Evolutionary conservation across 2,888 invertebrate species (phyloP).

Genomic region (Augochlorella aurata): DNA sequence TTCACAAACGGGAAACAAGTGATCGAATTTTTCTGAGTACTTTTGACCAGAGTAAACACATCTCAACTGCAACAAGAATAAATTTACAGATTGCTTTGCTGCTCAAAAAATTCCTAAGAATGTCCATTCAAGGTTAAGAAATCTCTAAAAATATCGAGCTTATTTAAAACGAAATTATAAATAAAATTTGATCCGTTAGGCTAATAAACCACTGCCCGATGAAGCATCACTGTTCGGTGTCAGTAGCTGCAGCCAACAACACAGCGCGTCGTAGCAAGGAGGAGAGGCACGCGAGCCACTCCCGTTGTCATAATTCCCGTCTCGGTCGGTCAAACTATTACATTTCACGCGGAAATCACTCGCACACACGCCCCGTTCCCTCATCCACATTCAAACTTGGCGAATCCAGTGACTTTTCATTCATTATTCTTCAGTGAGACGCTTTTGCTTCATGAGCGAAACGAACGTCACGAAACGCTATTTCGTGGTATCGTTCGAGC

Average conservation of each 20-base stretch:
- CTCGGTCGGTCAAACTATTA: constrained; percentile 3
- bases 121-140: no score
- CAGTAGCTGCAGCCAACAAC: not conserved
- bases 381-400: not conserved
- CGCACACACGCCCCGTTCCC: not conserved
- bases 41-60: no score
- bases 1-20: no score
- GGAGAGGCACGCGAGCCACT: not conserved
- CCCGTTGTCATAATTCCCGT: not conserved
- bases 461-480: not conserved
- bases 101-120: no score
- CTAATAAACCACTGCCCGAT: not conserved
- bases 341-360: not conserved
- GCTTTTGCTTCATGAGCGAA: not conserved
- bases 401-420: not conserved
- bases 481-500: constrained; percentile 1
- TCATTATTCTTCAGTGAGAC: not conserved
- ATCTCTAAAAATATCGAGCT: no score
- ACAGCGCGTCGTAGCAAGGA: not conserved
- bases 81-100: no score
- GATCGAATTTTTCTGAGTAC: no score
- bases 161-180: not conserved
- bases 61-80: no score
- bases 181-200: not conserved
- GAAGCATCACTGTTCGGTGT: not conserved